Base-by-base conservation (phyloP, 1,140 invertebrate genomes). In the Pogonus chalceus region DNA sequence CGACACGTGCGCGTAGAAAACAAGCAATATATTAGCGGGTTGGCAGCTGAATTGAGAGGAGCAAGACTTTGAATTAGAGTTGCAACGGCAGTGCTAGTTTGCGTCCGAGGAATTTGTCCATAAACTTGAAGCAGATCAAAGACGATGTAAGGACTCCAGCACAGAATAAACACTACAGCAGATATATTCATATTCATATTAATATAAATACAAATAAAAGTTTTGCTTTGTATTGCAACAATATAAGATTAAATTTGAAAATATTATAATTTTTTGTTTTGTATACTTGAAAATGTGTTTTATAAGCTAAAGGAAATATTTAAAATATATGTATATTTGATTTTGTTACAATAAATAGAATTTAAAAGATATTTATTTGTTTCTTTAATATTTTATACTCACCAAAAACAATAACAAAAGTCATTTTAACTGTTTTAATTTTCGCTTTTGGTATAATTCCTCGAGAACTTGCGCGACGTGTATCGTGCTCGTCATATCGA, bases 131-230 rank as follows among this genome's bases (percentile, higher is more conserved):
- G 79, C 18, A 96, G 71, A 70, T 96, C 91, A 69, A 93, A 96
- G 20, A 96, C 78, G 65, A 96, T 92, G 69, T 93, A 97, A 0
- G 94, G 94, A 56, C 90, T 92, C 92, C 93, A 96, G 73, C 93
- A 96, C 1, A 96, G 64, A 53, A 96, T 87, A 70, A 96, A 97
- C 10, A 94, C 92, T 95, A 80, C 14, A 79, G 18, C 37, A 43
- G n/a, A n/a, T n/a, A n/a, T n/a, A n/a, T n/a, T n/a, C n/a, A n/a
- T n/a, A n/a, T n/a, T n/a, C n/a, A n/a, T n/a, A n/a, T n/a, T n/a
- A n/a, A n/a, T n/a, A n/a, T n/a, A n/a, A n/a, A n/a, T n/a, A n/a
- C n/a, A n/a, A n/a, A n/a, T n/a, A n/a, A n/a, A n/a, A n/a, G n/a
- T n/a, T n/a, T n/a, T n/a, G n/a, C n/a, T n/a, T n/a, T n/a, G n/a